Evolutionary conservation across 2,888 invertebrate species (phyloP), one percentile per base, ranked within the genome.

Genomic region (Amphipoea oculea): DNA sequence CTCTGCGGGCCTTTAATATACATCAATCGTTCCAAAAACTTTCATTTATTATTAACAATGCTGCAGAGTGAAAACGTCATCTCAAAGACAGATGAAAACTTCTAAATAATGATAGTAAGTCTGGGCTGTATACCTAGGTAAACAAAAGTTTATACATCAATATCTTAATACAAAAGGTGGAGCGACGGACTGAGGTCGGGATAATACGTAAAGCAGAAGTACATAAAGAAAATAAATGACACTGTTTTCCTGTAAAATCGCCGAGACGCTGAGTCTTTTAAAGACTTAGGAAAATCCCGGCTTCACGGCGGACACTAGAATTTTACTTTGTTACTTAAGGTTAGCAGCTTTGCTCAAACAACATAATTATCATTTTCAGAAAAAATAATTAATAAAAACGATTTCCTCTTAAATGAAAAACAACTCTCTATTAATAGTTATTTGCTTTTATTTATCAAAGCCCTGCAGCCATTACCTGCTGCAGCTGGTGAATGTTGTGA

Each of bases 201-300:
- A 68, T 81, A 78, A 81, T 78, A 84, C 81, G 63, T 84, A 71
- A 71, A 78, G 72, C 69, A 82, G 68, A 54, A 81, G 63, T 77
- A 74, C 67, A 78, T 80, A 78, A 84, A 86, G 74, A 79, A 87
- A 81, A 79, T 78, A 85, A 85, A 85, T 79, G 70, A 82, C 80
- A 73, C 79, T 84, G 81, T 78, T 84, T 78, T 75, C 67, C 66
- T 71, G 70, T 67, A 78, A 88, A 83, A 83, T 79, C 60, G 76
- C 76, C 36, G 78, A 78, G 81, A 86, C 79, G 76, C 51, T 63
- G 83, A 79, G 62, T 78, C 67, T 74, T 85, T 79, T 78, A 81
- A 81, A 86, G 81, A 86, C 73, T 86, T 79, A 76, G 70, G 73
- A 73, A 76, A 79, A 79, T 73, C 87, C 73, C 65, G 82, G 74